Evolutionary conservation across 2,888 invertebrate species (phyloP), one percentile per base, ranked within the genome.

Genomic region (Willowsia nigromaculata): DNA sequence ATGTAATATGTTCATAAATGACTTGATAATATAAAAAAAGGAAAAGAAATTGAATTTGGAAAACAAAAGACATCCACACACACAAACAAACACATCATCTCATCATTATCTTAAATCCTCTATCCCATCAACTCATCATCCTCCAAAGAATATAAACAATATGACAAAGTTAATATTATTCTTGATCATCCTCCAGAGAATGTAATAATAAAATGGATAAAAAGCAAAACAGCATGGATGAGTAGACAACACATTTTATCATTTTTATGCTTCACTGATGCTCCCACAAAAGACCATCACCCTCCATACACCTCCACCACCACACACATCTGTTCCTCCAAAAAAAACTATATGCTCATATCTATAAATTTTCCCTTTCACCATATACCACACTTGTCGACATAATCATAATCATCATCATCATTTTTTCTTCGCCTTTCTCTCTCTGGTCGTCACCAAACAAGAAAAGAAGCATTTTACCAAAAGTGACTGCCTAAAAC

Each of bases 191-290:
- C 53, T 76, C 76, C 33, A n/a, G n/a, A n/a, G n/a, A n/a, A n/a
- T n/a, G n/a, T 85, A 56, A 65, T 85, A 85, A 86, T 80, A 89
- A 89, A 89, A 85, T 85, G 81, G 85, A 85, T 89, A 89, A 89
- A n/a, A 80, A 83, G 78, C 85, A 89, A 85, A 89, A 89, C 85
- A 89, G 85, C 62, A 82, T 62, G 85, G 62, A 27, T 90, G 90
- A 91, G 85, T 89, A 91, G 91, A 90, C n/a, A n/a, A n/a, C 91
- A 88, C 59, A 40, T 43, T 90, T 91, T 92, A 90, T 86, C 84
- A 88, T 86, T 88, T n/a, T 89, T 90, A 83, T 90, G 88, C 88
- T 91, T 90, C 91, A 85, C 11, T 71, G 50, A 43, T 80, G 50
- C 80, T 86, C 65, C 50, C 33, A 53, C 78, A n/a, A n/a, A n/a